Conservation (phyloP, 1,140 invertebrate genomes). For the Leptopilina boulardi region DNA sequence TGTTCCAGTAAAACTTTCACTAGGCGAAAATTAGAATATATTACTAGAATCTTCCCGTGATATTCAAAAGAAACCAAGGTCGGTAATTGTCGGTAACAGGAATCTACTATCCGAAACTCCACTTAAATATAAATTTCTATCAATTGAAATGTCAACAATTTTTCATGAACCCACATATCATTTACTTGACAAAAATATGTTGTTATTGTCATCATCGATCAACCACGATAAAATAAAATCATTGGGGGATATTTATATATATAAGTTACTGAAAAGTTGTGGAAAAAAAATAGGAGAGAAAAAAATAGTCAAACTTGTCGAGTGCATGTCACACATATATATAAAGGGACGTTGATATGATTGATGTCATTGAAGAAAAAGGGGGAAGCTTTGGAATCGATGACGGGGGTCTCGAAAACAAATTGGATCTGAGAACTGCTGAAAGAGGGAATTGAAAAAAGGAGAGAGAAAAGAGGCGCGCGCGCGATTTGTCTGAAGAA, state of each 20-base stretch:
- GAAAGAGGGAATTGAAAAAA: conserved; percentile 26
- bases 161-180: too few relatives aligned
- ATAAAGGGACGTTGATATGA: conserved; percentile 46
- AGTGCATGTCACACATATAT: neutral
- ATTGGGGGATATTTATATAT: too few relatives aligned
- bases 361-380: conserved; percentile 38
- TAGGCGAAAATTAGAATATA: too few relatives aligned
- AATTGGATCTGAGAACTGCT: conserved; percentile 55
- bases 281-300: neutral
- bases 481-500: conserved; percentile 65
- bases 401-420: conserved; percentile 56
- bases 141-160: too few relatives aligned
- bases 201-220: neutral
- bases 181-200: too few relatives aligned
- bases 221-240: too few relatives aligned
- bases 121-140: too few relatives aligned
- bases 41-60: too few relatives aligned
- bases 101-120: too few relatives aligned
- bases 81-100: too few relatives aligned
- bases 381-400: conserved; percentile 40
- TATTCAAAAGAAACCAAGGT: too few relatives aligned
- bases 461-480: conserved; percentile 43
- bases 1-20: too few relatives aligned
- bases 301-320: neutral
- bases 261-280: neutral